A percentile compares a stretch with the other conserved stretches of the same genome.
phyloP scores from a whole-genome alignment of 1,140 invertebrate genomes.

The Zaprionus tsacasi region DNA sequence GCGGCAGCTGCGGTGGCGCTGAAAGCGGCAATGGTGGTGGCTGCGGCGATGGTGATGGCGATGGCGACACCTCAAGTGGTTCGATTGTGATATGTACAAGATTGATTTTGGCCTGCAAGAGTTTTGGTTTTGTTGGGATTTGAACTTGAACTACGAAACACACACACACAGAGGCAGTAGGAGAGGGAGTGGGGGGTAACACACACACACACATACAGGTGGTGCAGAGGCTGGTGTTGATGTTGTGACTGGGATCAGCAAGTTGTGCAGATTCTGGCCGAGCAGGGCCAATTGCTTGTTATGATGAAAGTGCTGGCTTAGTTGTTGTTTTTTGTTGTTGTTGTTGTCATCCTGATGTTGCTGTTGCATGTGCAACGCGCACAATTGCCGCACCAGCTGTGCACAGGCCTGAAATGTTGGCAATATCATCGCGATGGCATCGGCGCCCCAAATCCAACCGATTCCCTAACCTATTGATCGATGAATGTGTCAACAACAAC shows the following conservation, averaged over 20 bases:
- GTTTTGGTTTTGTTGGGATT: slow-evolving; percentile 27
- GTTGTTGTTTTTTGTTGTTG: slow-evolving; percentile 21
- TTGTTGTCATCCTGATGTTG: slow-evolving; percentile 22
- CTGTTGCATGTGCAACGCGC: slow-evolving; percentile 52
- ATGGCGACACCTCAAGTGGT: slow-evolving; percentile 56
- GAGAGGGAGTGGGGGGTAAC: slow-evolving; percentile 9
- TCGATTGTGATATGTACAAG: slow-evolving; percentile 82
- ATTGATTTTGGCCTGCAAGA: slow-evolving; percentile 81
- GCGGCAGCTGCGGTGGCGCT: slow-evolving; percentile 45
- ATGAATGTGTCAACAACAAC: slow-evolving; percentile 51
- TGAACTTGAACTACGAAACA: slow-evolving; percentile 10
- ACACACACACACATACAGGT: slow-evolving; percentile 63
- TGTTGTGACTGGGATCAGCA: slow-evolving; percentile 43
- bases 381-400: slow-evolving; percentile 68
- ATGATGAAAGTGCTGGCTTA: slow-evolving; percentile 31
- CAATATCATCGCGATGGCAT: slow-evolving; percentile 58
- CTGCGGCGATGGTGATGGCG: slow-evolving; percentile 38
- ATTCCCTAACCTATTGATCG: slow-evolving; percentile 41
- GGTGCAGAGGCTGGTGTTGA: slow-evolving; percentile 12
- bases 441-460: slow-evolving; percentile 14
- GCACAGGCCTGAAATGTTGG: slow-evolving; percentile 72
- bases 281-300: slow-evolving; percentile 28
- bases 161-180: slow-evolving; percentile 48
- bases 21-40: background rate
- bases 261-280: slow-evolving; percentile 34